Evolutionary conservation across 1,140 invertebrate genomes (phyloP).

Genomic region (Monomorium pharaonis): DNA sequence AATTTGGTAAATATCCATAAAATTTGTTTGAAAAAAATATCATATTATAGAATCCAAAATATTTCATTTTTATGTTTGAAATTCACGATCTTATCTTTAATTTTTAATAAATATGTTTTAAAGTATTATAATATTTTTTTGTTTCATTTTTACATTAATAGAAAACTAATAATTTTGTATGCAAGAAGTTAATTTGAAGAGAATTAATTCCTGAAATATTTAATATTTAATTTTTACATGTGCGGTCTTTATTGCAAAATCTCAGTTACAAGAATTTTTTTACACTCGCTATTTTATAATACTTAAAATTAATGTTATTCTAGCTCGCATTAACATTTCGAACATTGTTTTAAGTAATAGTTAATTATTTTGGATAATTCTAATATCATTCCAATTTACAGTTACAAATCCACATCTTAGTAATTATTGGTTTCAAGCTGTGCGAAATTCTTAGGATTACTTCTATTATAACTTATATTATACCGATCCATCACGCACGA

Average conservation of each 20-base stretch:
- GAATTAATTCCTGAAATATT: neutral
- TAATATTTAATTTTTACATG: neutral
- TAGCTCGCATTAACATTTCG: neutral
- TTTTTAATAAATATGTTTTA: neutral
- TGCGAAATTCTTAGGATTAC: neutral
- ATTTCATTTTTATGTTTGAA: neutral
- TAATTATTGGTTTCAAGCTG: constrained; percentile 8
- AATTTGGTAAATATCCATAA: no score
- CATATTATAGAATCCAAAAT: neutral
- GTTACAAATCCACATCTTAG: neutral
- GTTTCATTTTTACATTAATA: neutral
- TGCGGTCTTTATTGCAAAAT: neutral
- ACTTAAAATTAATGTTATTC: neutral
- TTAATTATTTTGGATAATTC: neutral
- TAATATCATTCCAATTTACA: neutral
- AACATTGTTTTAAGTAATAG: neutral
- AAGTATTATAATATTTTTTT: neutral
- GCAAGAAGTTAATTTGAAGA: neutral
- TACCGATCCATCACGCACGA: neutral
- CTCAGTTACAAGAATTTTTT: neutral
- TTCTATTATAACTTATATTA: constrained; percentile 16
- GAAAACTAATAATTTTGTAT: no score
- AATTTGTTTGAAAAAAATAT: neutral
- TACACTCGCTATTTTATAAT: neutral
- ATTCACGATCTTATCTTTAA: neutral